Evolutionary conservation across 2,888 invertebrate species (phyloP), one percentile per base, ranked within the genome.

Genomic region (Lithophane ornitopus): DNA sequence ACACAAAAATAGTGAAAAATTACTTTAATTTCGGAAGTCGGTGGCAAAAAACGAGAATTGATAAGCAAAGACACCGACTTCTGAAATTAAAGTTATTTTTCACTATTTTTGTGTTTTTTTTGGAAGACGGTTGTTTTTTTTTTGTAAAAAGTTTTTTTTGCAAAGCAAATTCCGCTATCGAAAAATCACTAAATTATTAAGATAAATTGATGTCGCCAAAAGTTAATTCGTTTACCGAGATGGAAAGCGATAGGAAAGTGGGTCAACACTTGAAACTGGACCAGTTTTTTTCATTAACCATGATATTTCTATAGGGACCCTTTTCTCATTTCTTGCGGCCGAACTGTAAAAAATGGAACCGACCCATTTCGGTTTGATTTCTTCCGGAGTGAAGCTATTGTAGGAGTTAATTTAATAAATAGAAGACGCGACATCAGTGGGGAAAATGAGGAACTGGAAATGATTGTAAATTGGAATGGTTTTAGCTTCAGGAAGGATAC

Each of bases 261-360:
- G 82, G 85, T 87, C 87, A 88, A 66, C 66, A 73, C 70, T 83
- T 74, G 61, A 70, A 85, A 85, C 49, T 80, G 76, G 70, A 71
- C 34, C 78, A 61, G 70, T 82, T 86, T 80, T 80, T 83, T 80
- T 68, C 77, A 76, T 70, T 78, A 74, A 71, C 77, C 56, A 63
- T 46, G 39, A 26, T 41, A 62, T 82, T 44, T 46, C 61, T 16
- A 46, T 62, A 26, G 65, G 54, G 52, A 56, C 16, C 69, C 70
- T 68, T 82, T 70, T 69, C 59, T 68, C 52, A 69, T 67, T 73
- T 70, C 49, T 67, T 66, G 56, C 41, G 52, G 16, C 9, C 46
- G 41, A 67, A 67, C n/a, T 59, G 52, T 66, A 74, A 78, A 78
- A 74, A 81, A 73, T 56, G 3, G 28, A 58, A 34, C 49, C 39